phyloP scores from a whole-genome alignment of 2,888 invertebrate species.

The Drosophila borealis region DNA sequence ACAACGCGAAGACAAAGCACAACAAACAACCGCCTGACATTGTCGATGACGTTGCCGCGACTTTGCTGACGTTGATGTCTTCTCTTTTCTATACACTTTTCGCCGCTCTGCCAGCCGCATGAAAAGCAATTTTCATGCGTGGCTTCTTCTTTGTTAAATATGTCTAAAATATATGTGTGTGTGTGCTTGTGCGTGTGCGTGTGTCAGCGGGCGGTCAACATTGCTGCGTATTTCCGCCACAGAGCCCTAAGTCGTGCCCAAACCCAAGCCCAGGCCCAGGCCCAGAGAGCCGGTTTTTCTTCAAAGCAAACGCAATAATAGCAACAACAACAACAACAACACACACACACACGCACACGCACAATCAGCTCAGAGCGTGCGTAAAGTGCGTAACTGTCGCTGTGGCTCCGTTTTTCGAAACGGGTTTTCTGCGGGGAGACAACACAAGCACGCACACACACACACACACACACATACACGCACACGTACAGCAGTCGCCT shows the following conservation, averaged over 20 bases:
- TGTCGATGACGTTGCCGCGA: slow-evolving; percentile 57
- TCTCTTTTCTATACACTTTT: slow-evolving; percentile 40
- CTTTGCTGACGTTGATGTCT: slow-evolving; percentile 73
- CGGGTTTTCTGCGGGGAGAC: slow-evolving; percentile 65
- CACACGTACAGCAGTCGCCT: slow-evolving; percentile 25
- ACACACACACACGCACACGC: slow-evolving; percentile 8
- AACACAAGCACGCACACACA: slow-evolving; percentile 17
- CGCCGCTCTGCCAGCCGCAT: slow-evolving; percentile 46
- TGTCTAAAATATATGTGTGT: slow-evolving; percentile 15
- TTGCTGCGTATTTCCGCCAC: slow-evolving; percentile 72
- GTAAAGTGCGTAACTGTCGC: slow-evolving; percentile 80
- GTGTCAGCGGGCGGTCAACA: slow-evolving; percentile 59
- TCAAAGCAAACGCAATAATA: slow-evolving; percentile 61
- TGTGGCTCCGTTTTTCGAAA: slow-evolving; percentile 58
- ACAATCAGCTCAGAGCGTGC: slow-evolving; percentile 65
- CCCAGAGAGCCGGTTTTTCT: slow-evolving; percentile 73
- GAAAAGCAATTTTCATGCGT: slow-evolving; percentile 79
- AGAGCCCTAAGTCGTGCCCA: slow-evolving; percentile 53
- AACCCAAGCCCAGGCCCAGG: slow-evolving; percentile 36
- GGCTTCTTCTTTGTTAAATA: slow-evolving; percentile 72
- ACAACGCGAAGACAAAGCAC: slow-evolving; percentile 43
- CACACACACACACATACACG: no score
- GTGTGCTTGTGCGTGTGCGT: slow-evolving; percentile 25
- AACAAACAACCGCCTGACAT: slow-evolving; percentile 40
- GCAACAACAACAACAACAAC: slow-evolving; percentile 28